A percentile compares a stretch with the other conserved stretches of the same genome.
phyloP scores from a whole-genome alignment of 1,140 invertebrate genomes.

The Contarinia nasturtii region DNA sequence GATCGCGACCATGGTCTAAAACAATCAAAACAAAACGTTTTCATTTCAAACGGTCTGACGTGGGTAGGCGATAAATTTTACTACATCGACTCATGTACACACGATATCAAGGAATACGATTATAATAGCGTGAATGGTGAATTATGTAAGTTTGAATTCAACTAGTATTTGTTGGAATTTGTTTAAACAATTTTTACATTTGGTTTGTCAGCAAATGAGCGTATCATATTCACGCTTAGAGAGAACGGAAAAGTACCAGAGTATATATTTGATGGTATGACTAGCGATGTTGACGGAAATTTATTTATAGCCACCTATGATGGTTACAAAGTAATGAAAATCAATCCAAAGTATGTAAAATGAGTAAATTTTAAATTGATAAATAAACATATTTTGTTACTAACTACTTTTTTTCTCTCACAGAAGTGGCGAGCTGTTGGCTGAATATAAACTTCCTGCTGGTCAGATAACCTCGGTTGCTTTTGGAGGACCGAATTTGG shows the following conservation, averaged over 20 bases:
- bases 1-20: not conserved
- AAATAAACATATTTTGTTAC: too few relatives aligned
- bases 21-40: not conserved
- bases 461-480: not conserved
- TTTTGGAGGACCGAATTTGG: not conserved
- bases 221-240: too few relatives aligned
- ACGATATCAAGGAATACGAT: not conserved
- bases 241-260: too few relatives aligned
- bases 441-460: not conserved
- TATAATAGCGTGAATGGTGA: not conserved
- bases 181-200: too few relatives aligned
- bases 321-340: not conserved
- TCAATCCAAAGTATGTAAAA: not conserved
- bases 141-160: not conserved
- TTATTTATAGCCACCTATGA: not conserved
- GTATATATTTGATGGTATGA: conserved; percentile 13
- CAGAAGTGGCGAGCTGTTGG: too few relatives aligned
- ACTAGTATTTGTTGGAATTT: too few relatives aligned
- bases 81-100: not conserved
- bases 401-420: too few relatives aligned
- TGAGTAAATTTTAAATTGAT: not conserved
- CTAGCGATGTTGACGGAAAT: not conserved
- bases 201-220: too few relatives aligned
- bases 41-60: not conserved
- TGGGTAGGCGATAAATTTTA: not conserved